Base-by-base conservation (phyloP, 2,113 vertebrate species). In the Pterocles gutturalis region DNA sequence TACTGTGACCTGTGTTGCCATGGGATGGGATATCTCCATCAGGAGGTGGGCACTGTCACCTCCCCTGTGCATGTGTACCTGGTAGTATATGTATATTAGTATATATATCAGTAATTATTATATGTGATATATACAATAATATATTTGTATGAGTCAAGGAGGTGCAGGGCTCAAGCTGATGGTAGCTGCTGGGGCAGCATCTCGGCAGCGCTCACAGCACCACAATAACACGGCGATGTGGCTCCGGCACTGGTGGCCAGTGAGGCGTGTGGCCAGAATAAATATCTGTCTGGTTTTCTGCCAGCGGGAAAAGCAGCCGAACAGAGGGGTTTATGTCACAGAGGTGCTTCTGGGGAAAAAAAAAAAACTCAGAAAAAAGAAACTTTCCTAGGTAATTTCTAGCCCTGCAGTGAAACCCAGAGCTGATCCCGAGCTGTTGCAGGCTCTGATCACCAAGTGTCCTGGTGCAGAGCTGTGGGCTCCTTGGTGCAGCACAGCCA, bases 161-260 rank as follows among this genome's bases (percentile, higher is more conserved):
- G 53, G 20, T 55, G 26, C 0, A 1, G 29, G 7, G 13, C 18
- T 57, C 8, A 51, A 54, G 67, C 57, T 80, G 43, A 25, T 2
- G 18, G 36, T 26, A 33, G 64, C 49, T 83, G 83, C 65, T 3
- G 8, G 66, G 66, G 76, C 51, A 86, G 83, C 9, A 9, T 66
- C 89, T 83, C 1, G 3, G 79, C 65, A 26, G 83, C 2, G 9
- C 48, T 87, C 57, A 9, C 75, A 80, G 84, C 15, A 6, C 67
- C 1, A 0, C 1, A 41, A 33, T 66, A 66, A 60, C 1, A 2
- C 2, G 6, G 21, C 1, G 16, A 38, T 15, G 49, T 55, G 77
- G 53, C 73, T 76, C 55, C 0, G 0, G 29, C 58, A 46, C 36
- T 2, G 3, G 36, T 1, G 8, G 17, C 69, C 84, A 65, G 67